These are phyloP conservation scores for Cremastobaeus sp. DNA, from an alignment of 2,888 invertebrate species.

Conservation along the genomic window DNA sequence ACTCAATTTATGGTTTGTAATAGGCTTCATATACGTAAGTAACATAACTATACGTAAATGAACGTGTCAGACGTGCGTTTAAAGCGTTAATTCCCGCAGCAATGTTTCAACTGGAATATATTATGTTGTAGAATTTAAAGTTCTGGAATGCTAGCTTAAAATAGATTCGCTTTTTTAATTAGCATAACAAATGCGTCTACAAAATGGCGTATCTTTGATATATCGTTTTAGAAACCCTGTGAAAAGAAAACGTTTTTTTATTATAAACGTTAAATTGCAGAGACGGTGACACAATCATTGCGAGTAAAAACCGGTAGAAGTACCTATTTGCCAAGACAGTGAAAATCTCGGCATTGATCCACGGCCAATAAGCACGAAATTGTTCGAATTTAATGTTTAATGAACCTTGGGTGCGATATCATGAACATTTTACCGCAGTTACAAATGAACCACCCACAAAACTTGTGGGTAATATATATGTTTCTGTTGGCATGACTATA, in stretches of 20 bases:
- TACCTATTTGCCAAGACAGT: slow-evolving; percentile 40
- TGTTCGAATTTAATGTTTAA: slow-evolving; percentile 53
- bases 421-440: slow-evolving; percentile 27
- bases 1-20: too few relatives aligned
- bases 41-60: slow-evolving; percentile 23
- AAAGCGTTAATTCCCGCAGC: slow-evolving; percentile 13
- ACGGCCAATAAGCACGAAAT: slow-evolving; percentile 54
- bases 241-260: too few relatives aligned
- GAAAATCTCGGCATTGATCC: slow-evolving; percentile 58
- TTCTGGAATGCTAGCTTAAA: too few relatives aligned
- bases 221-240: too few relatives aligned
- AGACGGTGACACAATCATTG: slow-evolving; percentile 41
- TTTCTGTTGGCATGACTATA: slow-evolving; percentile 18
- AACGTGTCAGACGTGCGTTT: slow-evolving; percentile 22
- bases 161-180: too few relatives aligned
- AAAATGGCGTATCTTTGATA: too few relatives aligned
- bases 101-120: slow-evolving; percentile 14
- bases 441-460: slow-evolving; percentile 44
- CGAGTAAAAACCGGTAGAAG: slow-evolving; percentile 27
- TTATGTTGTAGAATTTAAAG: neutral
- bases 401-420: slow-evolving; percentile 58
- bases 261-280: too few relatives aligned
- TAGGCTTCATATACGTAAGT: slow-evolving; percentile 20
- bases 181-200: too few relatives aligned
- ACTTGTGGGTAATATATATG: too few relatives aligned